phyloP scores from a whole-genome alignment of 2,888 invertebrate species.

The Neoitamus cyanurus region DNA sequence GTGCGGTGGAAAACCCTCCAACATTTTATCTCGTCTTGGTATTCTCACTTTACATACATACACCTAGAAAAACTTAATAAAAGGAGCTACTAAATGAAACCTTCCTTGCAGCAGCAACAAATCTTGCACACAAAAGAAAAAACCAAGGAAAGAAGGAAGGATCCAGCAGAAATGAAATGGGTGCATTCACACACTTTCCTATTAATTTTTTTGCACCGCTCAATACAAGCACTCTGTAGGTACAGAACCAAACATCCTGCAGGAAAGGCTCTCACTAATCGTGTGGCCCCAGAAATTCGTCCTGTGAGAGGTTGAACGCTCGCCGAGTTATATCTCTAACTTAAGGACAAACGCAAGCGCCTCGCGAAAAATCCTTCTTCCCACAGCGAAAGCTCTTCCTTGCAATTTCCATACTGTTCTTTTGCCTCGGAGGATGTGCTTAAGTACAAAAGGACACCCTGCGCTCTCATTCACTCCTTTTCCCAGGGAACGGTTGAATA shows the following conservation, averaged over 20 bases:
- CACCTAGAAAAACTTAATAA: background rate
- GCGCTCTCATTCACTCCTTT: background rate
- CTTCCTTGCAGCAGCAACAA: background rate
- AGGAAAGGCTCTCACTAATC: background rate
- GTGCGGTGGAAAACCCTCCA: slow-evolving; percentile 42
- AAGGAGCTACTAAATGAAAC: background rate
- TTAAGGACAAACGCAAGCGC: slow-evolving; percentile 31
- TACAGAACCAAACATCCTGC: background rate
- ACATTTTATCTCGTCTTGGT: background rate
- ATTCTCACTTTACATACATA: background rate
- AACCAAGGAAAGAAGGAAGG: background rate
- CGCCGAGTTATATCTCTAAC: background rate
- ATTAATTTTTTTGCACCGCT: background rate
- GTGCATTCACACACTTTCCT: background rate
- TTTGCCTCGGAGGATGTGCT: background rate
- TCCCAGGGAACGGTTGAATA: background rate
- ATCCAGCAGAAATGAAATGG: background rate
- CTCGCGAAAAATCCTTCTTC: slow-evolving; percentile 59
- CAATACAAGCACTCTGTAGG: background rate
- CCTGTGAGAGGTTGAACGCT: slow-evolving; percentile 7
- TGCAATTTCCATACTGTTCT: background rate
- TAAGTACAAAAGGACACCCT: background rate
- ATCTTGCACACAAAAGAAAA: background rate
- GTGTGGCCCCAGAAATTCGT: background rate
- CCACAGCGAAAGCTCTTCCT: slow-evolving; percentile 57